Evolutionary conservation across 2,113 vertebrate genomes (phyloP), one percentile per base, ranked within the genome.

Genomic region (Oreamnos americanus): DNA sequence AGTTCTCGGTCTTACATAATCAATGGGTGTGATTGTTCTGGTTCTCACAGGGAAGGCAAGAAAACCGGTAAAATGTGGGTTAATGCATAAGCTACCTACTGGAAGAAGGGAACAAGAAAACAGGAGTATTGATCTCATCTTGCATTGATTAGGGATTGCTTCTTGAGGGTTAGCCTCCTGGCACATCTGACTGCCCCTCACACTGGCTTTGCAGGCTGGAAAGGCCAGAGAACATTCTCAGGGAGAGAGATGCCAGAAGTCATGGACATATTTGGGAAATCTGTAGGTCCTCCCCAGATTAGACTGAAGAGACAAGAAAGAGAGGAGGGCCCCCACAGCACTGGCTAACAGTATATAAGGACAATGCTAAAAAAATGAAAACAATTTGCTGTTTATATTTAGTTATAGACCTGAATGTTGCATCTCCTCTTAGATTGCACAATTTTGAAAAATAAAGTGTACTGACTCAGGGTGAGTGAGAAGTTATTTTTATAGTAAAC

Each of bases 1-100:
- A 36, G 62, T 96, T 90, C 55, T 47, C 9, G 13, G 8, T 47
- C 85, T 97, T 93, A 15, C 74, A 57, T 84, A 71, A 97, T 28
- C 49, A 84, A 43, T 14, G 11, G 55, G 17, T 43, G 6, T 74
- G 17, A 14, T 28, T 87, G 49, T 53, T 95, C 15, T 92, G 25
- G 8, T 86, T 96, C 74, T 87, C 43, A 82, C 11, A 83, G 1
- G 6, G 53, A 90, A 88, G 47, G 28, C 17, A 81, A 4, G 11
- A 81, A 85, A 93, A 76, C 17, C 2, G n/a, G 11, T 79, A 47
- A 88, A 82, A 49, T 0, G 3, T 81, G 21, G 15, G 30, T 84
- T 74, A 87, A 87, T 78, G 6, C 8, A 11, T 17, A 62, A 5
- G 0, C 83, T 45, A 74, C 17, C 26, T 47, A 45, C 1, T 36